A percentile compares a stretch with the other conserved stretches of the same genome.
phyloP scores from a whole-genome alignment of 2,888 invertebrate species.

The Apocheima hispidaria region DNA sequence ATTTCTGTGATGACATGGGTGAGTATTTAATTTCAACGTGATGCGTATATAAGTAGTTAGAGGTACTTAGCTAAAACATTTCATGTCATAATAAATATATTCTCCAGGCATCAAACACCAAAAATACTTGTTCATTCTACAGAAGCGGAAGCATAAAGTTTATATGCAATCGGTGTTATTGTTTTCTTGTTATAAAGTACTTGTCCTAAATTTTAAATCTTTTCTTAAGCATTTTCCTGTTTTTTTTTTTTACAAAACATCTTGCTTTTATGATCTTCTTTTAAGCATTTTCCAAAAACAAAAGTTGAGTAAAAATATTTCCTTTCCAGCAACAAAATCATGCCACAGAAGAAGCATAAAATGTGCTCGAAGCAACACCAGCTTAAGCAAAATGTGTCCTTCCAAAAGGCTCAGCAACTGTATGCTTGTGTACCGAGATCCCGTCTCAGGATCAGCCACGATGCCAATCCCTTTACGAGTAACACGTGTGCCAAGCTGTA shows the following conservation, averaged over 20 bases:
- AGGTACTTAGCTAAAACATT: not conserved
- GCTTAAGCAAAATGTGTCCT: not conserved
- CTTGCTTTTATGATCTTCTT: too few species aligned
- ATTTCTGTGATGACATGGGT: conserved; percentile 23
- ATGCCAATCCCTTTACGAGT: not conserved
- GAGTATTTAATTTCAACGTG: not conserved
- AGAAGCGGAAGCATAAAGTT: too few species aligned
- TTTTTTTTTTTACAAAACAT: too few species aligned
- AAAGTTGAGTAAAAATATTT: not conserved
- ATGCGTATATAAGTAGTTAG: not conserved
- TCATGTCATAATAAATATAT: too few species aligned
- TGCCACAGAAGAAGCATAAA: not conserved
- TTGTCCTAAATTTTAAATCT: too few species aligned
- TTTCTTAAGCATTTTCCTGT: too few species aligned
- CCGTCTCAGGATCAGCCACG: not conserved
- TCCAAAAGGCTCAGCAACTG: not conserved
- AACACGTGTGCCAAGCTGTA: not conserved
- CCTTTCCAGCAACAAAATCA: not conserved
- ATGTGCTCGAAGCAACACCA: not conserved
- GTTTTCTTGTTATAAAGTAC: too few species aligned
- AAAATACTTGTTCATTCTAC: too few species aligned
- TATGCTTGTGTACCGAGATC: not conserved
- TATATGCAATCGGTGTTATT: too few species aligned
- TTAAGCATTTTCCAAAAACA: too few species aligned
- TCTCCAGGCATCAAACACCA: too few species aligned